phyloP scores from a whole-genome alignment of 1,140 invertebrate genomes.

The Mylabris phalerata region DNA sequence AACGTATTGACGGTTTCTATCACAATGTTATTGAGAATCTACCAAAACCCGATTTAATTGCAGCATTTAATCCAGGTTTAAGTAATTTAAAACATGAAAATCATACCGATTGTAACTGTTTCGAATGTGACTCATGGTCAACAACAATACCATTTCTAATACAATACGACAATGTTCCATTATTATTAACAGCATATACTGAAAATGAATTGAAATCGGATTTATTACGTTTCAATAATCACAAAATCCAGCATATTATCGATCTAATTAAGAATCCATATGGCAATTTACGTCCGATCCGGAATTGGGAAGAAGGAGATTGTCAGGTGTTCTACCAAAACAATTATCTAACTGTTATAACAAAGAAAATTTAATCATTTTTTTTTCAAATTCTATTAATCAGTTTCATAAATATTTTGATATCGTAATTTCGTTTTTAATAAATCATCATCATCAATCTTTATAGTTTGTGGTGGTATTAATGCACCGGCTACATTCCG shows the following conservation, averaged over 20 bases:
- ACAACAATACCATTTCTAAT: slow-evolving; percentile 30
- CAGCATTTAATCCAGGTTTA: slow-evolving; percentile 39
- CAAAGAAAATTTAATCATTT: not conserved
- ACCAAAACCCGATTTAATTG: slow-evolving; percentile 32
- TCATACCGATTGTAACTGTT: slow-evolving; percentile 21
- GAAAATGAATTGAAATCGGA: slow-evolving; percentile 30
- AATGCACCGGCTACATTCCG: slow-evolving; percentile 70
- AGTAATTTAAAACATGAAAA: slow-evolving; percentile 2
- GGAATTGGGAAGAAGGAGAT: slow-evolving; percentile 24
- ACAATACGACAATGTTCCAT: slow-evolving; percentile 22
- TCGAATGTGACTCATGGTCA: slow-evolving; percentile 32
- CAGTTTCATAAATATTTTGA: slow-evolving; percentile 43
- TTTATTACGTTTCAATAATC: slow-evolving; percentile 12
- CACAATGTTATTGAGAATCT: slow-evolving; percentile 27
- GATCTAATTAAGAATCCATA: slow-evolving; percentile 25
- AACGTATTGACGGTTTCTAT: slow-evolving; percentile 27
- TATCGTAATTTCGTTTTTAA: slow-evolving; percentile 43
- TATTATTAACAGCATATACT: slow-evolving; percentile 38
- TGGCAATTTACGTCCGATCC: slow-evolving; percentile 23
- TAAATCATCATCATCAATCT: slow-evolving; percentile 44
- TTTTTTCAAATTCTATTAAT: slow-evolving; percentile 16
- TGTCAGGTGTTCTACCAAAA: slow-evolving; percentile 28
- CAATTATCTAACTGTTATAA: slow-evolving; percentile 24
- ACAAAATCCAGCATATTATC: slow-evolving; percentile 14
- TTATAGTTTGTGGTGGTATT: slow-evolving; percentile 58